Conservation (phyloP, 2,888 invertebrate genomes). For the Zhuqinia jingwanae region DNA sequence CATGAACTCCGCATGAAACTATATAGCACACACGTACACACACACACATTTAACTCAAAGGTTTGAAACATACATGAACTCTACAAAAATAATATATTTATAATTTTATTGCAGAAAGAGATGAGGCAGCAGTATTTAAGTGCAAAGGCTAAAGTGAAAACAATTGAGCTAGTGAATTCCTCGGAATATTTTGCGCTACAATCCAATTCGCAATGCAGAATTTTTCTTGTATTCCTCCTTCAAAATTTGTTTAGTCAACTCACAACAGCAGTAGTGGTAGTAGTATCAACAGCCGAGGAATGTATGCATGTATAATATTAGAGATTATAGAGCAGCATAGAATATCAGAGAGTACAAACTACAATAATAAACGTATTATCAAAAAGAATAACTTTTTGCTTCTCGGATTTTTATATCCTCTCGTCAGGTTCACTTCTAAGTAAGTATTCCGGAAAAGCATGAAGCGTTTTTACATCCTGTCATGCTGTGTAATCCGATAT, state of each 20-base stretch:
- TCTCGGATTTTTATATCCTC: background rate
- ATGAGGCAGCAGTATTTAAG: background rate
- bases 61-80: background rate
- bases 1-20: background rate
- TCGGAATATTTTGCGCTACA: conserved; percentile 19
- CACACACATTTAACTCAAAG: background rate
- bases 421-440: background rate
- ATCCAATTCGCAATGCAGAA: background rate
- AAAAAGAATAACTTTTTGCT: background rate
- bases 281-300: no score
- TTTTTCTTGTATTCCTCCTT: background rate
- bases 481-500: conserved; percentile 1
- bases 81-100: conserved; percentile 14
- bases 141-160: conserved; percentile 4
- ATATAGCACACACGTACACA: background rate
- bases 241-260: conserved; percentile 1
- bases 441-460: conserved; percentile 12
- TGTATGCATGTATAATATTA: background rate
- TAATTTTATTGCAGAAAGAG: no score
- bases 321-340: background rate
- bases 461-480: background rate
- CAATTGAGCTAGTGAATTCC: conserved; percentile 29
- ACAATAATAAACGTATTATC: background rate
- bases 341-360: no score
- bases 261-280: background rate